These are phyloP conservation scores for Furcifer pardalis DNA, from an alignment of 2,797 vertebrate species.

Conservation along the genomic window DNA sequence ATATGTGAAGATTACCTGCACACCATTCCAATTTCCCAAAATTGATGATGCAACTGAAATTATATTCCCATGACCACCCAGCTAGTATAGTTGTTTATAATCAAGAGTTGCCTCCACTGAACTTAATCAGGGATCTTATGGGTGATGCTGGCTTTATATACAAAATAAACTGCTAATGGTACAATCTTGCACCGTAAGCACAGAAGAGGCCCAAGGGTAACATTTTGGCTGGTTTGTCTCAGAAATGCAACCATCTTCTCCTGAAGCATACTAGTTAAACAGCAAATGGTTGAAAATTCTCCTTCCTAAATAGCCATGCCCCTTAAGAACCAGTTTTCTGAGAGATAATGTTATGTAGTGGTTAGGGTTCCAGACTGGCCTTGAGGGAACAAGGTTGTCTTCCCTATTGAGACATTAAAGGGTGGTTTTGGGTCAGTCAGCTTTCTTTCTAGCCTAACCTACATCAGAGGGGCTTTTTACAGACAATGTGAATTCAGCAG, in stretches of 20 bases:
- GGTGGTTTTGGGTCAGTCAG: too few species aligned
- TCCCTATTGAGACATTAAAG: too few species aligned
- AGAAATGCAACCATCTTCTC: neutral
- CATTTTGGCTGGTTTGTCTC: neutral
- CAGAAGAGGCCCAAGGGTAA: neutral
- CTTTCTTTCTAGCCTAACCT: too few species aligned
- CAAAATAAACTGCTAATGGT: neutral
- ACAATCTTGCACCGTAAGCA: neutral
- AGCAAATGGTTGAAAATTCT: too few species aligned
- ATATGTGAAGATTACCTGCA: neutral
- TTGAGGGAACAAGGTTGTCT: too few species aligned
- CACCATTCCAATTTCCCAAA: neutral
- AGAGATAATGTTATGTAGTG: too few species aligned
- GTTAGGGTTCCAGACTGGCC: too few species aligned
- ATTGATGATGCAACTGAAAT: conserved; percentile 15
- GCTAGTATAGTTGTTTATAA: neutral
- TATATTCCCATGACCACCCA: neutral
- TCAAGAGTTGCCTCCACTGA: neutral
- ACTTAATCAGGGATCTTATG: neutral
- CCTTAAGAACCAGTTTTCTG: too few species aligned
- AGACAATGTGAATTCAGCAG: too few species aligned
- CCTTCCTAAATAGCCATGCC: too few species aligned
- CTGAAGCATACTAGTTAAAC: neutral
- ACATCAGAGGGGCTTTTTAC: too few species aligned
- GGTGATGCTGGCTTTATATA: neutral